Evolutionary conservation across 2,888 invertebrate genomes (phyloP).

Genomic region (Troglohyphantes excavatus): DNA sequence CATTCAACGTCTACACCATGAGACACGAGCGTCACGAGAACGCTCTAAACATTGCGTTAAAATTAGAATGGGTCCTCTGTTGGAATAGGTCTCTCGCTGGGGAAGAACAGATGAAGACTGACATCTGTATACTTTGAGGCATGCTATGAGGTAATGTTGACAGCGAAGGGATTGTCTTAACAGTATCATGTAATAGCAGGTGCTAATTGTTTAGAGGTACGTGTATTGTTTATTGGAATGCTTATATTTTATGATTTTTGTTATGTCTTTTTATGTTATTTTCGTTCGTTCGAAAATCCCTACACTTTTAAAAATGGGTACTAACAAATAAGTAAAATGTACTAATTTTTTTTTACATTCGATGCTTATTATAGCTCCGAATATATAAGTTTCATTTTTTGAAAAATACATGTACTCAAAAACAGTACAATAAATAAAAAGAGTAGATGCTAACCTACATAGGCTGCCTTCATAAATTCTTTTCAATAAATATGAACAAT

Average conservation of each 20-base stretch:
- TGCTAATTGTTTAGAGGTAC: constrained; percentile 1
- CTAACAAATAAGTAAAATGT: no score
- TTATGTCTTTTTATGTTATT: neutral
- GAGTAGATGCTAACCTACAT: no score
- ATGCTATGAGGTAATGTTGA: neutral
- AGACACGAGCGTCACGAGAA: neutral
- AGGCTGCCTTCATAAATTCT: no score
- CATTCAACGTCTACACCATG: constrained; percentile 13
- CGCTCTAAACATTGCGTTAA: constrained; percentile 37
- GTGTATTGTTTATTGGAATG: neutral
- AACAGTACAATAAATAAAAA: no score
- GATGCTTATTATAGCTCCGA: no score
- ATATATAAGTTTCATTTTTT: no score
- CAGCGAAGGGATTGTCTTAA: neutral
- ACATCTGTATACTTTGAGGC: constrained; percentile 31
- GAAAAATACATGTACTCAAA: no score
- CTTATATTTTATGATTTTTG: neutral
- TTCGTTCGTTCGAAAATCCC: no score
- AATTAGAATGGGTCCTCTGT: constrained; percentile 22
- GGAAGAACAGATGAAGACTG: neutral
- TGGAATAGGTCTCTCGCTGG: neutral
- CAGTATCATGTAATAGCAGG: neutral
- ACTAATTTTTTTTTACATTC: no score
- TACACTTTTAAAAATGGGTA: no score
- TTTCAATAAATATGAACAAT: no score